Conservation (phyloP, 2,888 invertebrate species). For the Toxonevra muliebris region DNA sequence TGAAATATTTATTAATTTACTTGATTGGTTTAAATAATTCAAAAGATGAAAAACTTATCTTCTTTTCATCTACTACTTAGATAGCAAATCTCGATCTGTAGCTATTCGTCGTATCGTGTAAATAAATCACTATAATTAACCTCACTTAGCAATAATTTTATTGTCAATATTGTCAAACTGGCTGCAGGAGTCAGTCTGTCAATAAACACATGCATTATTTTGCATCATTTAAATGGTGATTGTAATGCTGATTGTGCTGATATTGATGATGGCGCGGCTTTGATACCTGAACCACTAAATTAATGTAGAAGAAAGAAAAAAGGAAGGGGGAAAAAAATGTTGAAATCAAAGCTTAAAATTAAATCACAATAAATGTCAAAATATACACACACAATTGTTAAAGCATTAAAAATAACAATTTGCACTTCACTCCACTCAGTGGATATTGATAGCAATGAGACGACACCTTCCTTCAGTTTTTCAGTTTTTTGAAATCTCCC, state of each 20-base stretch:
- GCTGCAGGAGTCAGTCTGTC: constrained; percentile 5
- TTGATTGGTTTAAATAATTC: too few relatives aligned
- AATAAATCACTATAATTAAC: constrained; percentile 33
- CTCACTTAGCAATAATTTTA: constrained; percentile 32
- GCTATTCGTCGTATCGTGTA: not conserved
- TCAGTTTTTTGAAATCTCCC: not conserved
- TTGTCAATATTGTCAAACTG: constrained; percentile 28
- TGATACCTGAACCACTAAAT: not conserved
- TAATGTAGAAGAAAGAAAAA: too few relatives aligned
- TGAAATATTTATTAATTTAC: too few relatives aligned
- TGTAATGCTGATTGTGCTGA: not conserved
- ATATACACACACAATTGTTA: not conserved
- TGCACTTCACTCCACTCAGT: constrained; percentile 38
- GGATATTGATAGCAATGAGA: constrained; percentile 38
- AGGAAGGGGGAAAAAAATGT: not conserved
- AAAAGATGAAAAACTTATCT: too few relatives aligned
- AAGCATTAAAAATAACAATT: constrained; percentile 42
- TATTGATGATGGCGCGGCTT: not conserved
- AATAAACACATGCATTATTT: constrained; percentile 24
- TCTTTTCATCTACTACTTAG: not conserved
- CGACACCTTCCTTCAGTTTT: constrained; percentile 36
- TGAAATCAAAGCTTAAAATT: constrained; percentile 34
- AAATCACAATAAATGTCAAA: constrained; percentile 34
- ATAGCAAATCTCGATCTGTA: not conserved
- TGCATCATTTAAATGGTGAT: constrained; percentile 24